phyloP scores from a whole-genome alignment of 2,888 invertebrate species.

The Amblyjoppa fuscipennis region DNA sequence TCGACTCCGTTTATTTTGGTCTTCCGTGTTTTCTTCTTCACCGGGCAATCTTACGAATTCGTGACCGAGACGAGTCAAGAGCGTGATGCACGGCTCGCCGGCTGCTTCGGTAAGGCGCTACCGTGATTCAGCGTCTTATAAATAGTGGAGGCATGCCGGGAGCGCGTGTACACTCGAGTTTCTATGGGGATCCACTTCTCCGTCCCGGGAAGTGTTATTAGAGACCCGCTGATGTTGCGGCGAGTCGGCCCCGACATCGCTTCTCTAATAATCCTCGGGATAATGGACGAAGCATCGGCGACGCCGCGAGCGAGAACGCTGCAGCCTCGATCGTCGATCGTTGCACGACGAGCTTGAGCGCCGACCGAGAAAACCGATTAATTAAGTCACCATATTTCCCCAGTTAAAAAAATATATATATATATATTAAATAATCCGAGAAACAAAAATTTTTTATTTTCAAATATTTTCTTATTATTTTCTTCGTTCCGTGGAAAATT shows the following conservation, averaged over 20 bases:
- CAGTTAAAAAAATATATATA: background rate
- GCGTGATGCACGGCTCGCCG: constrained; percentile 48
- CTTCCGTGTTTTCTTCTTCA: constrained; percentile 29
- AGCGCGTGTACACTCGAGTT: constrained; percentile 55
- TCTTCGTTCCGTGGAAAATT: background rate
- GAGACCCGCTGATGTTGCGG: constrained; percentile 42
- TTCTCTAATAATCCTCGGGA: constrained; percentile 41
- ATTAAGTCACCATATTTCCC: constrained; percentile 16
- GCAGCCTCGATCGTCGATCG: constrained; percentile 33
- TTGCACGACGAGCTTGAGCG: background rate
- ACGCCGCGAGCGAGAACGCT: constrained; percentile 22
- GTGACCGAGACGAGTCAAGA: constrained; percentile 61
- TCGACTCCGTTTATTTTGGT: constrained; percentile 5
- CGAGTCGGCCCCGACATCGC: constrained; percentile 11
- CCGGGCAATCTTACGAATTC: constrained; percentile 42
- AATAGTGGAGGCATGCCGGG: constrained; percentile 72
- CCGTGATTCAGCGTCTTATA: constrained; percentile 77
- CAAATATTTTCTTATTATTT: background rate
- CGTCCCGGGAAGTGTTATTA: constrained; percentile 39
- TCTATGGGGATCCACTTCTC: constrained; percentile 21
- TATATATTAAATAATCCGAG: background rate
- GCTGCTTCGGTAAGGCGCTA: constrained; percentile 59
- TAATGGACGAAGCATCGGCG: constrained; percentile 29
- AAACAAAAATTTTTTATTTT: background rate
- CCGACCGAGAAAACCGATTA: constrained; percentile 10